Conservation (phyloP, 2,797 vertebrate genomes). For the Prionace glauca region DNA sequence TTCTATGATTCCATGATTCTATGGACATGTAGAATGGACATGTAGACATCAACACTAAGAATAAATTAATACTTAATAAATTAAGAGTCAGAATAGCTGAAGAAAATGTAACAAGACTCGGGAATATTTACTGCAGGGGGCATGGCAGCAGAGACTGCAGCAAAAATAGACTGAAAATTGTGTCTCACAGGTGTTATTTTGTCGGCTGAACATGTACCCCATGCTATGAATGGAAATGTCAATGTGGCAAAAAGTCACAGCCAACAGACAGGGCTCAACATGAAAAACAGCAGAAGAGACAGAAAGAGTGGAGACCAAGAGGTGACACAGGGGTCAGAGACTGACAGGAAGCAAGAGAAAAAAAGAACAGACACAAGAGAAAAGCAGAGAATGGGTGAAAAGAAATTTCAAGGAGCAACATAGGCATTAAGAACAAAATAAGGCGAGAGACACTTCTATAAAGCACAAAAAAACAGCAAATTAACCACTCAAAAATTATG, state of each 20-base stretch:
- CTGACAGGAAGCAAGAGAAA: constrained; percentile 15
- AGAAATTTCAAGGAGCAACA: not conserved
- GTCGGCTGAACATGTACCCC: not conserved
- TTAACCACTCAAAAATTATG: not conserved
- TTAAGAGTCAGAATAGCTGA: not conserved
- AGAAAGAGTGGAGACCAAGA: not conserved
- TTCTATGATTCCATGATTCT: too few species aligned
- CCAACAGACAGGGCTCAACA: not conserved
- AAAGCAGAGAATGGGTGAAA: not conserved
- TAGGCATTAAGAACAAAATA: not conserved
- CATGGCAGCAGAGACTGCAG: not conserved
- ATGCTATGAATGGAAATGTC: constrained; percentile 27
- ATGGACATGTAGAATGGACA: too few species aligned
- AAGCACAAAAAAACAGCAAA: not conserved
- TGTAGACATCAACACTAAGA: too few species aligned
- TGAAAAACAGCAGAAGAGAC: not conserved
- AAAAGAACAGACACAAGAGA: not conserved
- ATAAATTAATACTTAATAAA: too few species aligned
- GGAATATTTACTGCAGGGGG: not conserved
- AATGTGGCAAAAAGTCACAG: constrained; percentile 14
- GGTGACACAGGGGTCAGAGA: not conserved
- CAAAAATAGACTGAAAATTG: constrained; percentile 12
- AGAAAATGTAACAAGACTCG: not conserved
- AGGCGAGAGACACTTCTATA: not conserved
- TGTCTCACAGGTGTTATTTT: constrained; percentile 8